These are phyloP conservation scores for Cacatua alba DNA, from an alignment of 2,113 vertebrate species.

Conservation along the genomic window DNA sequence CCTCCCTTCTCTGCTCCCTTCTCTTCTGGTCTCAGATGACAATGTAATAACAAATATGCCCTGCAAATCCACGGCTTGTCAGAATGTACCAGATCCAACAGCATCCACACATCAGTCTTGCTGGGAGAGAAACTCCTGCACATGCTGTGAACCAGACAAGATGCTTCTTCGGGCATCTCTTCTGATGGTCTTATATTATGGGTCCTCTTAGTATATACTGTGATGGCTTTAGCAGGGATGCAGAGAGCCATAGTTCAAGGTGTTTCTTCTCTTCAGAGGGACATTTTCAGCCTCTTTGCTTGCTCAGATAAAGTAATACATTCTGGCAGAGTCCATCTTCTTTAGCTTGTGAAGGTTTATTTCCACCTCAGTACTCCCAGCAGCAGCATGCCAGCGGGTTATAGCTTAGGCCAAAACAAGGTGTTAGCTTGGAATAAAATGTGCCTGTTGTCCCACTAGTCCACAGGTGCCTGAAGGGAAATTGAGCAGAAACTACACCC, in stretches of 20 bases:
- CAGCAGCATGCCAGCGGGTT: not conserved
- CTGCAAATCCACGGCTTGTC: not conserved
- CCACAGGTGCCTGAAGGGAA: not conserved
- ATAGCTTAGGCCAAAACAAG: not conserved
- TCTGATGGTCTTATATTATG: not conserved
- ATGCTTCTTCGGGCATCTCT: not conserved
- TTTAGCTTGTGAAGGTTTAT: not conserved
- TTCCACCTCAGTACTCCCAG: not conserved
- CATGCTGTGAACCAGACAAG: not conserved
- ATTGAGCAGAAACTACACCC: not conserved
- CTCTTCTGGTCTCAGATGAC: not conserved
- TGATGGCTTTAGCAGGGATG: not conserved
- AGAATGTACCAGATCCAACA: not conserved
- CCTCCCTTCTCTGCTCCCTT: not conserved
- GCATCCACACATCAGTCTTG: not conserved
- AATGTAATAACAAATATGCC: not conserved
- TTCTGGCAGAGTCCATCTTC: not conserved
- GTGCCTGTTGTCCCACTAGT: not conserved
- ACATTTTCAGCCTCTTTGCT: not conserved
- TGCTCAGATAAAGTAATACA: not conserved
- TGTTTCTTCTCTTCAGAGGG: not conserved
- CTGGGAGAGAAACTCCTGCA: not conserved
- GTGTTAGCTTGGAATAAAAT: not conserved
- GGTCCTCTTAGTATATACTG: not conserved
- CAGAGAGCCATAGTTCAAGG: not conserved